Evolutionary conservation across 53 echinoderm and acorn worm genomes (phyloP), one percentile per base, ranked within the genome.

Genomic region (Hippasteria phrygiana): DNA sequence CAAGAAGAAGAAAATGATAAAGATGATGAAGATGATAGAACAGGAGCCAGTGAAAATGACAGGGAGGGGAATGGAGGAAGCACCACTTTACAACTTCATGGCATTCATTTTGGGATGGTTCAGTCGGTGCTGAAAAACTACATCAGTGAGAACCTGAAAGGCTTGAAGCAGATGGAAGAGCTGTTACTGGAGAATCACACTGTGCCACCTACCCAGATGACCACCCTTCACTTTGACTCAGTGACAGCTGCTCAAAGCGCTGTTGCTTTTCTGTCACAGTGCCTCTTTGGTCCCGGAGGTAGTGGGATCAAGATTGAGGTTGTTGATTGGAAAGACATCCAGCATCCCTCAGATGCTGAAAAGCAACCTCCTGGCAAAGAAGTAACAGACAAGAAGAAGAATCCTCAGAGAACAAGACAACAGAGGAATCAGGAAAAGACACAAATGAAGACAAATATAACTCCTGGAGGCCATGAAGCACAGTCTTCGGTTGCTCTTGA

Each of bases 61-160:
- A n/a, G n/a, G 41, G 17, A 62, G 43, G 82, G 29, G 16, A 55
- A 7, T 28, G 62, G 43, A 43, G 67, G 45, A 46, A 82, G 65
- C 14, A 20, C 33, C 5, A 32, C 46, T 65, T 8, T 63, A 16
- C 38, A 29, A 10, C 26, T 63, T 1, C 40, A 13, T 13, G 42
- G 62, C 5, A 8, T 62, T 17, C 28, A 27, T 14, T 62, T 39
- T 28, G 39, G 39, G 39, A 59, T 39, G 59, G 22, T 12, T 62
- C 37, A 18, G 73, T 73, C 73, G 20, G 8, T n/a, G 4, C 73
- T 73, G n/a, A 73, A 22, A 73, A 73, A 34, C 43, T 73, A 73
- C 24, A 22, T 73, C 43, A 73, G 43, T 39, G 41, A 73, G 32
- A 33, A 22, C 1, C 14, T 22, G 22, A 4, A 73, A 43, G 73